Base-by-base conservation (phyloP, 1,140 invertebrate genomes). In the Pseudomyrmex pallidus region DNA sequence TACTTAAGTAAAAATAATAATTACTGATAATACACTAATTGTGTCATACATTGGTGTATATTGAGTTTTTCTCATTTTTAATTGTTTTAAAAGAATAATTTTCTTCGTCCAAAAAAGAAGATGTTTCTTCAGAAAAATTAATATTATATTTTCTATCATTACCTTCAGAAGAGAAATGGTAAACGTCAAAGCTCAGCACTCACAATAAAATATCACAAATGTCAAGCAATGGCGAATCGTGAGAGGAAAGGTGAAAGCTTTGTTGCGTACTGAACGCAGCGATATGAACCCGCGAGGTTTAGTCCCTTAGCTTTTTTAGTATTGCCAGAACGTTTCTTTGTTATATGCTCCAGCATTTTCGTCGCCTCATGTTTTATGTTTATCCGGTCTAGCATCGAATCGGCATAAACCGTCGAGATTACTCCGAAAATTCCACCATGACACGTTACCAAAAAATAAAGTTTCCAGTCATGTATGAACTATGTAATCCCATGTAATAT, bases 321-420 rank as follows among this genome's bases (percentile, higher is more conserved):
- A 62, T 87, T 66, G 74, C 62, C 63, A 56, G 54, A 77, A 87
- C 66, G 74, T 78, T 86, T 87, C 86, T 87, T 84, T 85, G 85
- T 86, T 74, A 84, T 63, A 68, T 20, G 66, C 56, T 66, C 61
- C 22, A 48, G 48, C 35, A 22, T 73, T 73, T 20, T 22, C 35
- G 35, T 17, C 46, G 50, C 68, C 66, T 52, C 82, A 85, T 86
- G 85, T 89, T 92, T 91, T 90, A 91, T 90, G 89, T 78, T 92
- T 89, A 91, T 90, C 86, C 90, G 72, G 67, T 83, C 84, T 72
- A 82, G 62, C 73, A 62, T 63, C 68, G 72, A 87, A 91, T 91
- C 80, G 78, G 68, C 85, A 85, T 86, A 86, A 85, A 87, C 80
- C 80, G 82, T 78, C 73, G n/a, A 59, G 74, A 91, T 90, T 89